A percentile compares a stretch with the other conserved stretches of the same genome.
Conservation (phyloP, 2,888 invertebrate genomes). For the Ernsta delagoae region DNA sequence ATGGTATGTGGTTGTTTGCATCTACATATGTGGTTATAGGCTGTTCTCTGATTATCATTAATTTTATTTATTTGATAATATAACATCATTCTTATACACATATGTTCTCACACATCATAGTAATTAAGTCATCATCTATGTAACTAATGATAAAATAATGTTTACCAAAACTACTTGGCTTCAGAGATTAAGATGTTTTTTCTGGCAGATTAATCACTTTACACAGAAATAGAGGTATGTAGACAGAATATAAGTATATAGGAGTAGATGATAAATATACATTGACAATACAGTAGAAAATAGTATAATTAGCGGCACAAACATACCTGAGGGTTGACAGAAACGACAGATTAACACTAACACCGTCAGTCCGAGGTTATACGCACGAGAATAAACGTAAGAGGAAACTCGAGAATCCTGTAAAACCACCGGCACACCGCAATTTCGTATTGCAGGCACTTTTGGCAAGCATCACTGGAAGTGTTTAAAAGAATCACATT, state of each 20-base stretch:
- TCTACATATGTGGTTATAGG: too few relatives aligned
- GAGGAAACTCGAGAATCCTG: constrained; percentile 49
- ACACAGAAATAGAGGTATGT: too few relatives aligned
- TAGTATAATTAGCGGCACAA: background rate
- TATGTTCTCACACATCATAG: background rate
- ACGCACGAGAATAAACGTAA: constrained; percentile 45
- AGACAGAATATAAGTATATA: too few relatives aligned
- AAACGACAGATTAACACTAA: constrained; percentile 45
- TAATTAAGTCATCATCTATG: constrained; percentile 11
- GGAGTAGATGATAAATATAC: too few relatives aligned
- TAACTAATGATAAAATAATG: constrained; percentile 6
- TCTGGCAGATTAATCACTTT: background rate
- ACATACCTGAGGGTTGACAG: constrained; percentile 37
- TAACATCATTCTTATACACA: too few relatives aligned
- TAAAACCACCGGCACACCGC: constrained; percentile 55
- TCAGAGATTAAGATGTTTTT: constrained; percentile 4
- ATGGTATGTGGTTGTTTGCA: too few relatives aligned
- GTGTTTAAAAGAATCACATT: constrained; percentile 21
- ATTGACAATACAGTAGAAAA: too few relatives aligned
- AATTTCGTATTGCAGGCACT: constrained; percentile 55
- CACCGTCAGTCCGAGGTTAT: constrained; percentile 40
- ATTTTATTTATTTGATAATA: too few relatives aligned
- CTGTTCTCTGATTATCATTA: too few relatives aligned
- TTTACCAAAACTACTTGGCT: constrained; percentile 7
- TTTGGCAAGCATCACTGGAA: constrained; percentile 62